Percentiles rank a stretch among this genome's conserved stretches.
Conservation (phyloP, 2,113 vertebrate species). For the Cervus canadensis region DNA sequence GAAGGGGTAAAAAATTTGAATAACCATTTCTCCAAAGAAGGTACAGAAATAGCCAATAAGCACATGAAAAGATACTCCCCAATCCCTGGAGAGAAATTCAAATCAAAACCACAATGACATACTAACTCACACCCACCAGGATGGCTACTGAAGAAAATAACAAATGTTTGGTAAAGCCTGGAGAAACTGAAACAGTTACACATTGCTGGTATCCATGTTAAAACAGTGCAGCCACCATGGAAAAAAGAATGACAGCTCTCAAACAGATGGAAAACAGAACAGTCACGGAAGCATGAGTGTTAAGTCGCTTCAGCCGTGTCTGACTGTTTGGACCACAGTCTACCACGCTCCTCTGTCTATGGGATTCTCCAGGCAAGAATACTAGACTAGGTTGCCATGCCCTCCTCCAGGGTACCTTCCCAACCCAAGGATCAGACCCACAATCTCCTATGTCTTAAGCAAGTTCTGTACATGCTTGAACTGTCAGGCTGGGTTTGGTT, state of each 20-base stretch:
- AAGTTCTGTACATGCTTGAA: too few species aligned
- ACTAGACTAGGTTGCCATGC: too few species aligned
- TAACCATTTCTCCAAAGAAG: neutral
- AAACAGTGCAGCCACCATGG: neutral
- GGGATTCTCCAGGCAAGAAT: too few species aligned
- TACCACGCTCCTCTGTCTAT: too few species aligned
- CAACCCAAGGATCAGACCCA: too few species aligned
- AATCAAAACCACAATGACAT: neutral
- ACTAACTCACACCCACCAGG: neutral
- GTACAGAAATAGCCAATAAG: neutral
- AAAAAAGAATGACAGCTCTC: neutral
- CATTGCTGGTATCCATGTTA: neutral
- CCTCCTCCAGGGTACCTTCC: too few species aligned
- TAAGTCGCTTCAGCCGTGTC: too few species aligned
- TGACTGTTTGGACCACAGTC: too few species aligned
- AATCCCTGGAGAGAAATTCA: neutral
- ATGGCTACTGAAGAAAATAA: neutral
- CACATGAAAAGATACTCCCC: neutral
- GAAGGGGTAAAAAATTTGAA: neutral
- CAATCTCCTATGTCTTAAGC: too few species aligned
- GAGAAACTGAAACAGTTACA: neutral
- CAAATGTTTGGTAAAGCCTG: neutral
- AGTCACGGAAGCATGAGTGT: too few species aligned
- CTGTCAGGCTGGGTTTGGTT: too few species aligned
- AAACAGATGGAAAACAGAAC: neutral